A percentile compares a stretch with the other conserved stretches of the same genome.
These are phyloP conservation scores for Albula goreensis DNA, from an alignment of 2,113 vertebrate species.

Conservation along the genomic window DNA sequence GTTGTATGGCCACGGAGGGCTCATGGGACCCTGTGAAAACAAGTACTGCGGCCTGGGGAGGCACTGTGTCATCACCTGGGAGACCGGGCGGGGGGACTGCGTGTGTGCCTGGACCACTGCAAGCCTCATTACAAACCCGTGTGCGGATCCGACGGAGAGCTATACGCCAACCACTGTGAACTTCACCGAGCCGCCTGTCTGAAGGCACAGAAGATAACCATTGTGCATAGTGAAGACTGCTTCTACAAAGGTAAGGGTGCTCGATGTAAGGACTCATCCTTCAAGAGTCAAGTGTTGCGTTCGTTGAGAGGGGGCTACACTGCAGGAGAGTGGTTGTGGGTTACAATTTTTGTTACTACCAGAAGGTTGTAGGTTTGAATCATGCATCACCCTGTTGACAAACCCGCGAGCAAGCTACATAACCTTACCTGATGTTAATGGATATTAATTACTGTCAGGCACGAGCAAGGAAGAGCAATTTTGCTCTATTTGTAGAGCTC, in stretches of 20 bases:
- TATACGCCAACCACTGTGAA: constrained; percentile 94
- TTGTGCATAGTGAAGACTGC: constrained; percentile 91
- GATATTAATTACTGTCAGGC: too few relatives aligned
- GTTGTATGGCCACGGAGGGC: constrained; percentile 59
- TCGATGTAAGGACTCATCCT: not conserved
- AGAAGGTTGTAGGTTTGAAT: too few relatives aligned
- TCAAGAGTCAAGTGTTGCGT: not conserved
- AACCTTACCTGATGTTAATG: not conserved
- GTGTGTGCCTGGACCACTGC: constrained; percentile 83
- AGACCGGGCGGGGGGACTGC: constrained; percentile 79
- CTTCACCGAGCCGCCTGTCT: constrained; percentile 90
- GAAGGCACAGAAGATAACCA: constrained; percentile 80
- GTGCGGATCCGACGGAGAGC: constrained; percentile 90
- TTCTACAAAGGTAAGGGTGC: constrained; percentile 87
- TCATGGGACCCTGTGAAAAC: constrained; percentile 79
- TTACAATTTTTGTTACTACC: too few relatives aligned
- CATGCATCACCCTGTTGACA: too few relatives aligned
- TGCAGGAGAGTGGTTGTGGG: not conserved
- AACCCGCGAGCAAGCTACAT: not conserved
- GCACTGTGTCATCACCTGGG: constrained; percentile 77
- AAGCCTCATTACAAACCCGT: constrained; percentile 90
- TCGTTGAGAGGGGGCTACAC: not conserved
- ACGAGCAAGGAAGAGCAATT: too few relatives aligned
- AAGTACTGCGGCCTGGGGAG: constrained; percentile 93
- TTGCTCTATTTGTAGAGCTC: too few relatives aligned